These are phyloP conservation scores for Drosophila setosimentum DNA, from an alignment of 2,888 invertebrate genomes.

Conservation along the genomic window DNA sequence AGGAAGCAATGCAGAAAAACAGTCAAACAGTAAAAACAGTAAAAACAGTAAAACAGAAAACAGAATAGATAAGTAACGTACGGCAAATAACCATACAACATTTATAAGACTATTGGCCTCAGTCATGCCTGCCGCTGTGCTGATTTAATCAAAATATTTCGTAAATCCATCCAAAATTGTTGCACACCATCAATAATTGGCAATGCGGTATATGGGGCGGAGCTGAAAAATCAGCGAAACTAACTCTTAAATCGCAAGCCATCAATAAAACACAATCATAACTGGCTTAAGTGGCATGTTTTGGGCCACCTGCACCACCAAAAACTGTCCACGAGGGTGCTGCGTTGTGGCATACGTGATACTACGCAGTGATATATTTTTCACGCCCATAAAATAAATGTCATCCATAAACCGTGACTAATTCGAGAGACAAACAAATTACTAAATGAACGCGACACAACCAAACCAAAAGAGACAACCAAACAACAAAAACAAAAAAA, in stretches of 20 bases:
- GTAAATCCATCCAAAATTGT: constrained; percentile 43
- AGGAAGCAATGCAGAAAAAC: constrained; percentile 15
- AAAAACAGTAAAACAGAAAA: background rate
- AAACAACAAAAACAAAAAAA: no score
- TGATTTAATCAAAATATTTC: constrained; percentile 67
- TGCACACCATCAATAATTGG: constrained; percentile 56
- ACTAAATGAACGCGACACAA: constrained; percentile 69
- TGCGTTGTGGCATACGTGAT: background rate
- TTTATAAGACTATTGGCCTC: constrained; percentile 13
- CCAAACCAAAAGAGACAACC: constrained; percentile 36
- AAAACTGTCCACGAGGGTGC: constrained; percentile 22
- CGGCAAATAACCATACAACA: background rate
- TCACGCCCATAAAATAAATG: constrained; percentile 80
- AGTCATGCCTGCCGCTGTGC: constrained; percentile 31
- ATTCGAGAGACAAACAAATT: constrained; percentile 74
- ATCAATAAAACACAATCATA: constrained; percentile 73
- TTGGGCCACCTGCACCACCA: constrained; percentile 22
- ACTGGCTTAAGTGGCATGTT: constrained; percentile 64
- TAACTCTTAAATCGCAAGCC: constrained; percentile 59
- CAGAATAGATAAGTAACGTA: background rate
- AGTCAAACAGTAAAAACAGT: background rate
- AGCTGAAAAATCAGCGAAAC: constrained; percentile 44
- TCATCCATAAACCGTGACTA: constrained; percentile 77
- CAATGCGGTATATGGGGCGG: constrained; percentile 6
- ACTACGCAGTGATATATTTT: constrained; percentile 64